A percentile compares a stretch with the other conserved stretches of the same genome.
Conservation (phyloP, 1,140 invertebrate genomes). For the Sweltsa coloradensis region DNA sequence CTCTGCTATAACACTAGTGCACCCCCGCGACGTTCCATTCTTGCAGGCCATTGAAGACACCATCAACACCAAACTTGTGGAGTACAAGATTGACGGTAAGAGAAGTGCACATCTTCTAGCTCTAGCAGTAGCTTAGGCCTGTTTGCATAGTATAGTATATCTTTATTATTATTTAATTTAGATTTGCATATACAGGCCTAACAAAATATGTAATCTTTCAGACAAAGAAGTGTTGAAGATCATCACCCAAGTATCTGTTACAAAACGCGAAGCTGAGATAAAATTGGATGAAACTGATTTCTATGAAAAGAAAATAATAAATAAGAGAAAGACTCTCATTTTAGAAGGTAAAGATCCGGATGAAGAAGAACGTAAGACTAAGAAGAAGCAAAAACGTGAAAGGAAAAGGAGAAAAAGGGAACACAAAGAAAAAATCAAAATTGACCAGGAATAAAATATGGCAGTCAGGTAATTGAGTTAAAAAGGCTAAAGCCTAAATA, state of each 20-base stretch:
- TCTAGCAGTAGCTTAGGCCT: background rate
- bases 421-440: slow-evolving; percentile 35
- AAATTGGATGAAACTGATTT: slow-evolving; percentile 84
- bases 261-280: slow-evolving; percentile 83
- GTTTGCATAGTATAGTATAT: background rate
- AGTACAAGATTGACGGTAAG: slow-evolving; percentile 72
- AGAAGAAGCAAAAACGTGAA: slow-evolving; percentile 31
- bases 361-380: slow-evolving; percentile 52
- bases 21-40: slow-evolving; percentile 79
- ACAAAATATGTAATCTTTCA: slow-evolving; percentile 26
- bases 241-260: slow-evolving; percentile 81
- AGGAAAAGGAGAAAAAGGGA: slow-evolving; percentile 34
- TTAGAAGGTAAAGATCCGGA: slow-evolving; percentile 73
- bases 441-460: too few relatives aligned
- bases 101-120: too few relatives aligned
- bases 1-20: slow-evolving; percentile 79
- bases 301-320: slow-evolving; percentile 75
- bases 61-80: slow-evolving; percentile 74
- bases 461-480: too few relatives aligned
- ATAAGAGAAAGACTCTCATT: slow-evolving; percentile 78
- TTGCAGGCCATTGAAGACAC: slow-evolving; percentile 75
- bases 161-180: background rate
- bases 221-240: slow-evolving; percentile 75
- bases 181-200: background rate
- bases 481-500: too few relatives aligned